These are phyloP conservation scores for Leptopilina boulardi DNA, from an alignment of 1,140 invertebrate species.

Conservation along the genomic window DNA sequence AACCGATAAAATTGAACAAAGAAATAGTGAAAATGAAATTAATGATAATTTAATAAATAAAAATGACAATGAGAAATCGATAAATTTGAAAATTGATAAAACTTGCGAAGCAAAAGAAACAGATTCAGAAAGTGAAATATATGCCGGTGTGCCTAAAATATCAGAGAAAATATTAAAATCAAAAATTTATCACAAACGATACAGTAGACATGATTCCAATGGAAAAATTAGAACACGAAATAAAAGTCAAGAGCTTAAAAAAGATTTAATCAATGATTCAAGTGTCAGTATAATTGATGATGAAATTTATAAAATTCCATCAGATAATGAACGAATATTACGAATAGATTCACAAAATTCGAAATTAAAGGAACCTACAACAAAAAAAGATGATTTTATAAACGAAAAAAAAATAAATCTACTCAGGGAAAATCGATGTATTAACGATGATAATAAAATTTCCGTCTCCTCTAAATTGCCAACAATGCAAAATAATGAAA, in stretches of 20 bases:
- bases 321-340: not conserved
- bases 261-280: constrained; percentile 44
- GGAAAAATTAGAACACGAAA: constrained; percentile 28
- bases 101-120: not conserved
- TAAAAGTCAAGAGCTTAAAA: not conserved
- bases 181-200: constrained; percentile 11
- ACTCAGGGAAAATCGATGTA: not conserved
- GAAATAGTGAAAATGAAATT: constrained; percentile 35
- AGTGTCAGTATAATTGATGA: constrained; percentile 53
- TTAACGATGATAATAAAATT: not conserved
- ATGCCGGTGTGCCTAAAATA: constrained; percentile 53
- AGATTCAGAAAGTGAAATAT: constrained; percentile 51
- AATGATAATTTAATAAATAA: constrained; percentile 8
- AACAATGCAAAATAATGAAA: not conserved
- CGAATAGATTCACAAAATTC: not conserved
- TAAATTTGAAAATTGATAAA: not conserved
- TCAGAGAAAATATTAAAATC: constrained; percentile 43
- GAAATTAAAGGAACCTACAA: not conserved
- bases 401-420: not conserved
- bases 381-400: not conserved
- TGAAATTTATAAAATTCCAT: constrained; percentile 32
- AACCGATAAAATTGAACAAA: constrained; percentile 34
- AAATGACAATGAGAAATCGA: not conserved
- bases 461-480: not conserved
- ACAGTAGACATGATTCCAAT: constrained; percentile 21